A percentile compares a stretch with the other conserved stretches of the same genome.
These are phyloP conservation scores for Acronicta leporina DNA, from an alignment of 2,888 invertebrate genomes.

Conservation along the genomic window DNA sequence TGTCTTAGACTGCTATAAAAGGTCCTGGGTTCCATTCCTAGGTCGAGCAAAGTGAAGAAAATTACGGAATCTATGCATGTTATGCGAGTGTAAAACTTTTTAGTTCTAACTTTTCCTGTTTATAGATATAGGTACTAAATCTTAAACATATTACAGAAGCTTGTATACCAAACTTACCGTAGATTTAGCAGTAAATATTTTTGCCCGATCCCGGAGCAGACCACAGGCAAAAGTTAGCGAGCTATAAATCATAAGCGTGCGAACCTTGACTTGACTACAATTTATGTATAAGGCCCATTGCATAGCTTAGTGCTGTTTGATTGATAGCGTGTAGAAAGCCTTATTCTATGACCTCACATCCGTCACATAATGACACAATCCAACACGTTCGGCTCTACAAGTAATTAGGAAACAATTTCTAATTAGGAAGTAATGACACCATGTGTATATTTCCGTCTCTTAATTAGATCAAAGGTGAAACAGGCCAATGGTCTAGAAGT, in stretches of 20 bases:
- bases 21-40: no score
- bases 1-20: no score
- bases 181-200: conserved; percentile 40
- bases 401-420: conserved; percentile 14
- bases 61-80: no score
- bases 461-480: no score
- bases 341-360: conserved; percentile 21
- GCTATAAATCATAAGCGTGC: conserved; percentile 50
- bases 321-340: conserved; percentile 41
- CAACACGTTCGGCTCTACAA: not conserved
- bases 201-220: conserved; percentile 26
- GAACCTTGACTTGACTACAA: conserved; percentile 32
- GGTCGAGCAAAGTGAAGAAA: no score
- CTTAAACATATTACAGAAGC: conserved; percentile 10
- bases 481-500: no score
- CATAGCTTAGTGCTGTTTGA: conserved; percentile 44
- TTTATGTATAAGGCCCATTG: conserved; percentile 43
- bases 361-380: conserved; percentile 23
- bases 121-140: not conserved
- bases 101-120: not conserved
- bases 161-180: conserved; percentile 1
- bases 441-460: no score
- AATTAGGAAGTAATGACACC: not conserved
- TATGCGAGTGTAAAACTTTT: not conserved
- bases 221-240: conserved; percentile 46